A percentile compares a stretch with the other conserved stretches of the same genome.
Conservation (phyloP, 1,140 invertebrate species). For the Lordiphosa stackelbergi region DNA sequence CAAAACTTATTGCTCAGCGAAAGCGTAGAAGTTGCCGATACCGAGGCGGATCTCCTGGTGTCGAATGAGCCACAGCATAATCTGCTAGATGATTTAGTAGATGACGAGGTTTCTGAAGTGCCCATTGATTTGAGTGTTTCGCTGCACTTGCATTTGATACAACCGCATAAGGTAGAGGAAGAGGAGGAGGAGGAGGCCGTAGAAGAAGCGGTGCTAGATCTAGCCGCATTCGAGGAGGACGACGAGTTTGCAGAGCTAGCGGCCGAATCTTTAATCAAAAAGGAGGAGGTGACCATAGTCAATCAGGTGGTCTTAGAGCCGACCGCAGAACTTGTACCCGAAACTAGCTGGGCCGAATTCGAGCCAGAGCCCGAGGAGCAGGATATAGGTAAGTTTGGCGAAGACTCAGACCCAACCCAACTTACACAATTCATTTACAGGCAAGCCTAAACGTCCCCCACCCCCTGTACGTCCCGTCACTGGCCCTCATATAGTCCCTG, state of each 20-base stretch:
- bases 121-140: constrained; percentile 82
- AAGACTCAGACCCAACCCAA: not conserved
- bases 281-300: constrained; percentile 76
- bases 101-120: constrained; percentile 79
- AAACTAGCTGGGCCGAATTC: constrained; percentile 81
- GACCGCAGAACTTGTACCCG: constrained; percentile 76
- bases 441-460: constrained; percentile 43
- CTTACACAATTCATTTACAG: constrained; percentile 1
- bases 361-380: constrained; percentile 70
- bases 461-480: constrained; percentile 62
- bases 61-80: constrained; percentile 79
- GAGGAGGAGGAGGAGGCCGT: constrained; percentile 30
- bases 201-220: constrained; percentile 20
- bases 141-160: constrained; percentile 79
- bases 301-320: constrained; percentile 49
- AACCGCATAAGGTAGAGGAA: constrained; percentile 75
- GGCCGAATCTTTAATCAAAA: constrained; percentile 83
- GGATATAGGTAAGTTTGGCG: constrained; percentile 29
- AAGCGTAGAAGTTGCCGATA: constrained; percentile 79
- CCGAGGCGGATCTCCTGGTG: constrained; percentile 61
- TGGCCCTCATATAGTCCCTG: constrained; percentile 73
- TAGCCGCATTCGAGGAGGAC: constrained; percentile 81
- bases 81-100: constrained; percentile 85
- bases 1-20: constrained; percentile 84
- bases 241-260: constrained; percentile 87